Evolutionary conservation across 2,113 vertebrate species (phyloP).

Genomic region (Macroglossus sobrinus): DNA sequence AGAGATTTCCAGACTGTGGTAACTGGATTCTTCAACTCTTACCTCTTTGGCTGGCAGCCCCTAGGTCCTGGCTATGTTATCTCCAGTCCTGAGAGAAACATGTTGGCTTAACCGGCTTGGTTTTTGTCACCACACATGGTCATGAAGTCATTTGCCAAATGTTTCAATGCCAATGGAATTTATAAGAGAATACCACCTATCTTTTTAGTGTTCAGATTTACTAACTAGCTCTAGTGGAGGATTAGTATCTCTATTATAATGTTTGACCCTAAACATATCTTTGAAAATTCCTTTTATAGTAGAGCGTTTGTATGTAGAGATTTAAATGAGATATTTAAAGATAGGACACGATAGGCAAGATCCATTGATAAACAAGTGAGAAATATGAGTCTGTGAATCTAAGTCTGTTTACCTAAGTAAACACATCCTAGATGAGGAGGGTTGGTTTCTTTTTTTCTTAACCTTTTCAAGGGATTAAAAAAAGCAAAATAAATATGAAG

Average conservation of each 20-base stretch:
- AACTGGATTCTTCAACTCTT: slow-evolving; percentile 10
- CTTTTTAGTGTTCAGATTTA: background rate
- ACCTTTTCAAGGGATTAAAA: background rate
- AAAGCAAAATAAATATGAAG: slow-evolving; percentile 8
- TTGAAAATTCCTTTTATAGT: background rate
- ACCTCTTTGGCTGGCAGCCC: background rate
- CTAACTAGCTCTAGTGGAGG: background rate
- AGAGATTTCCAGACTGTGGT: background rate
- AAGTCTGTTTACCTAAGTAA: background rate
- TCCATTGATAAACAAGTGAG: background rate
- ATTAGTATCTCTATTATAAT: background rate
- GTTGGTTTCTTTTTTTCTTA: background rate
- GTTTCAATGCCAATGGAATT: background rate
- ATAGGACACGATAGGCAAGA: background rate
- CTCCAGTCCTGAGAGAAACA: background rate
- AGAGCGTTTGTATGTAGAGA: background rate
- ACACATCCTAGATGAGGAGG: background rate
- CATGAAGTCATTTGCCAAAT: background rate
- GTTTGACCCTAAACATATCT: background rate
- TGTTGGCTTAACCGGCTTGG: background rate
- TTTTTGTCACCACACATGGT: background rate
- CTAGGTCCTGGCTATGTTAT: background rate
- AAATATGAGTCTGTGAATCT: background rate
- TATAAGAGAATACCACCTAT: background rate
- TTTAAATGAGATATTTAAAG: slow-evolving; percentile 1